Conservation (phyloP, 2,113 vertebrate species). For the Malurus alboscapulatus region DNA sequence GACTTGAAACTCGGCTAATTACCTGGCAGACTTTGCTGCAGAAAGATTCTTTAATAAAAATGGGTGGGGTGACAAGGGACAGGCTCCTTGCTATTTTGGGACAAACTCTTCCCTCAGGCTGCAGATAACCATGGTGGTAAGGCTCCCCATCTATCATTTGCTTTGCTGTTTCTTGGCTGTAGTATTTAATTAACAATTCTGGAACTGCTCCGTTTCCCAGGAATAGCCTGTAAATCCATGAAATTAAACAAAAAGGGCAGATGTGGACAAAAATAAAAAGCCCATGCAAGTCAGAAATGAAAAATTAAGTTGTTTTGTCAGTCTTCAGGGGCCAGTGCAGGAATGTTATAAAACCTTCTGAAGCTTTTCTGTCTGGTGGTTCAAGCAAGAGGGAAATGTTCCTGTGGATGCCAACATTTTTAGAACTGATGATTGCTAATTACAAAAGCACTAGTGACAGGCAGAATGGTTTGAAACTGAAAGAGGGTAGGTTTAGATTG, state of each 20-base stretch:
- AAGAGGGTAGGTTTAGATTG: not conserved
- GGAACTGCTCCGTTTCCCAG: not conserved
- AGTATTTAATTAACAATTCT: conserved; percentile 27
- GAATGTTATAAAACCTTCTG: not conserved
- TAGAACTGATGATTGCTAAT: not conserved
- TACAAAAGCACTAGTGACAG: not conserved
- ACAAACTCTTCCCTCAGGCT: not conserved
- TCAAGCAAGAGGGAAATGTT: not conserved
- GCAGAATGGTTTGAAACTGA: not conserved
- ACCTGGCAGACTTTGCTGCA: not conserved
- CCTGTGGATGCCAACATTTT: not conserved
- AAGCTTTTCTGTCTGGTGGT: not conserved
- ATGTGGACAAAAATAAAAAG: conserved; percentile 12
- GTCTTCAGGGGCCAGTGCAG: not conserved
- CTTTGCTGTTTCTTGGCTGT: conserved; percentile 28
- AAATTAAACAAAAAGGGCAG: conserved; percentile 7
- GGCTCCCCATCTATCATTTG: not conserved
- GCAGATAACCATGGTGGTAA: not conserved
- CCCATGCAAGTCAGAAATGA: not conserved
- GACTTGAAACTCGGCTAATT: conserved; percentile 40
- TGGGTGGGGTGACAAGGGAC: not conserved
- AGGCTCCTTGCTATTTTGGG: conserved; percentile 34
- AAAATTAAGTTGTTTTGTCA: not conserved
- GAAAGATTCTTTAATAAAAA: conserved; percentile 37
- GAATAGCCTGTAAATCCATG: not conserved